These are phyloP conservation scores for Cuculus canorus DNA, from an alignment of 2,797 vertebrate genomes.

Conservation along the genomic window DNA sequence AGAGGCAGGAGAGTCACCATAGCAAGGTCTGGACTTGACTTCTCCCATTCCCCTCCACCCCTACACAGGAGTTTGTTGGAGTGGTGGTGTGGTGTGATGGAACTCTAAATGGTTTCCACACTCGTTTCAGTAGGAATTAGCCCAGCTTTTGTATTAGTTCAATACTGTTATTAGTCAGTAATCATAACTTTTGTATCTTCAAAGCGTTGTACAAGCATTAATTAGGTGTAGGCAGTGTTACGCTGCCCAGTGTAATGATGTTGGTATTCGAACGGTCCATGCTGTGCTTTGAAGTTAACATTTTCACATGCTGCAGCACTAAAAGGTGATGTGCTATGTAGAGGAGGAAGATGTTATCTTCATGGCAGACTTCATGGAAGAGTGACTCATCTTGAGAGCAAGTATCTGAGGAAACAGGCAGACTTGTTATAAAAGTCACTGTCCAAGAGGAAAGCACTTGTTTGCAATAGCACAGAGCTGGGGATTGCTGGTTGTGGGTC, in stretches of 20 bases:
- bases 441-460: not conserved
- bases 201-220: not conserved
- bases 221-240: not conserved
- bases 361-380: not conserved
- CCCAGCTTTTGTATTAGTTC: not conserved
- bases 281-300: constrained; percentile 18
- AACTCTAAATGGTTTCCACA: not conserved
- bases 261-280: not conserved
- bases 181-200: not conserved
- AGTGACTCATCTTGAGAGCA: constrained; percentile 16
- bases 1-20: not conserved
- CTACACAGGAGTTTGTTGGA: not conserved
- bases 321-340: not conserved
- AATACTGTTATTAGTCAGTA: not conserved
- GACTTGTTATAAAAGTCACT: not conserved
- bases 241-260: not conserved
- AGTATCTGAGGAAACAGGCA: constrained; percentile 1
- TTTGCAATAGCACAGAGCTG: not conserved
- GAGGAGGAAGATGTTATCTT: constrained; percentile 1
- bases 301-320: not conserved
- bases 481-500: not conserved
- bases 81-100: not conserved
- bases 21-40: not conserved
- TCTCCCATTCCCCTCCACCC: not conserved
- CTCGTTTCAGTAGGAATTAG: not conserved